Evolutionary conservation across 2,113 vertebrate species (phyloP), one percentile per base, ranked within the genome.

Genomic region (Marcusenius ussheri): DNA sequence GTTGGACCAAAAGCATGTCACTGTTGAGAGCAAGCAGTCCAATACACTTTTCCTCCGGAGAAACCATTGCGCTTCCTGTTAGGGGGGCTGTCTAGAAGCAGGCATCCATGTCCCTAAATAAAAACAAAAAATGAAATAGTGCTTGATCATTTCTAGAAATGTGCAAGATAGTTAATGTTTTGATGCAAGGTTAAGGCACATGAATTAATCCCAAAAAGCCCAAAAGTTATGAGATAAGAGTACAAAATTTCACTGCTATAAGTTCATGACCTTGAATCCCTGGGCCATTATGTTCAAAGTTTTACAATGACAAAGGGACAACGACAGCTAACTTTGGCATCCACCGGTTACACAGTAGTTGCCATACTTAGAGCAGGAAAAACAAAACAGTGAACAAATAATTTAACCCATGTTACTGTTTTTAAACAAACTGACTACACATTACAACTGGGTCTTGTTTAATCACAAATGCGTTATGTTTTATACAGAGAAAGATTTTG

Each of bases 1-100:
- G 90, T 46, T 93, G 92, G 93, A 99, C 98, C 19, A 91, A 51
- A 5, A 98, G 93, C 39, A 99, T 89, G 91, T 97, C 96, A 0
- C 98, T 98, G 88, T 94, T 94, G 85, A 95, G 92, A 90, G 96
- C 93, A 24, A 98, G 80, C n/a, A 91, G 87, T 27, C 91, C 58
- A 10, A 88, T 77, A 13, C 3, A 8, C 74, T 11, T 42, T 27
- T 39, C 21, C n/a, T 92, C 91, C n/a, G 88, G 90, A 80, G 50
- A 46, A 13, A 31, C 31, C 80, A 89, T 56, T 27, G 58, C 8
- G 35, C 45, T 39, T 49, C 15, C 31, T 83, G 11, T 47, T 7
- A 19, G 39, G 13, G 1, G 35, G 39, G 6, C 31, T 8, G 35
- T 80, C 13, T 42, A 8, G 35, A 19, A 42, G 74, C 35, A 80